Base-by-base conservation (phyloP, 2,888 invertebrate genomes). In the Trichogramma evanescens region DNA sequence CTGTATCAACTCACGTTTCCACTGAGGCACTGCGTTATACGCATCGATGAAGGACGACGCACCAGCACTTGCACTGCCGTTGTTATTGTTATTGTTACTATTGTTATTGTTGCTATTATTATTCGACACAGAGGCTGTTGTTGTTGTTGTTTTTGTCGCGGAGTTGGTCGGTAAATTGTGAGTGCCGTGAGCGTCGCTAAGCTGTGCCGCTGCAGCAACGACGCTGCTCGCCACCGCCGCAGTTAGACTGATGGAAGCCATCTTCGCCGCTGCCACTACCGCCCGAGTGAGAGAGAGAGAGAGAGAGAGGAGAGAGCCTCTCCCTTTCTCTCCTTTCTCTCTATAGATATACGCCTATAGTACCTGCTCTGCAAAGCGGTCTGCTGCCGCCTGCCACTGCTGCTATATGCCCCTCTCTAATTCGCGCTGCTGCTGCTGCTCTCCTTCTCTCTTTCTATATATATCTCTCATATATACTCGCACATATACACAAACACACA, bases 1-100 rank as follows among this genome's bases (percentile, higher is more conserved):
- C 77, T 88, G 86, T 77, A 91, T 88, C 77, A 91, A 82, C 80
- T 91, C 91, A 73, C 87, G 86, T 80, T 91, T 91, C 91, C 91
- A 91, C 78, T 89, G 89, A 65, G 91, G 91, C 76, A 89, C 74
- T 54, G 61, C 63, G 57, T 13, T 50, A 13, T 50, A 10, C 8
- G 9, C 13, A 45, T 45, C n/a, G n/a, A 8, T 45, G 9, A n/a
- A 45, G 9, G 45, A 9, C 45, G 45, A n/a, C 45, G 45, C 8
- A 45, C 8, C 8, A 8, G 8, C n/a, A 9, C 45, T 45, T 45
- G 10, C 44, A 6, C 7, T 7, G 38, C 53, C 43, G n/a, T 10
- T 58, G 55, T 1, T 46, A 42, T 50, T 54, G 53, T 10, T 42
- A 48, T 13, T 9, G 42, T 50, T 38, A 48, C 48, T 40, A 26